Evolutionary conservation across 2,113 vertebrate genomes (phyloP).

Genomic region (Sapayoa aenigma): DNA sequence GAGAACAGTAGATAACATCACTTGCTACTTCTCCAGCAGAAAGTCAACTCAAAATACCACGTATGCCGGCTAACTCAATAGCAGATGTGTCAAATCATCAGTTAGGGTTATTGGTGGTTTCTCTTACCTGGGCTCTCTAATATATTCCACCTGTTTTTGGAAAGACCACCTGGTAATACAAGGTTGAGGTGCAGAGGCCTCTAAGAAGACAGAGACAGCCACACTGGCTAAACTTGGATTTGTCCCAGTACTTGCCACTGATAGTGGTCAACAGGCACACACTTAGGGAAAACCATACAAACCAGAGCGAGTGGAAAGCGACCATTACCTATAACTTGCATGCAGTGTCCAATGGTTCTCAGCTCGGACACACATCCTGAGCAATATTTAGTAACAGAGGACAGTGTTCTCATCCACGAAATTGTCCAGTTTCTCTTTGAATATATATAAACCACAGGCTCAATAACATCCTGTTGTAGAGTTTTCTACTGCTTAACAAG

Average conservation of each 20-base stretch:
- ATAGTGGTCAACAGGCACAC: not conserved
- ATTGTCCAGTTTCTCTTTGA: not conserved
- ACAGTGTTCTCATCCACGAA: not conserved
- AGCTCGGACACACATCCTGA: not conserved
- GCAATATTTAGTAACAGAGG: not conserved
- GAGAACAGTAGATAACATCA: not conserved
- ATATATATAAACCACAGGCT: not conserved
- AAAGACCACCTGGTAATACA: not conserved
- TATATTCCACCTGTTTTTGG: not conserved
- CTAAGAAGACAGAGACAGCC: not conserved
- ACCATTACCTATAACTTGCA: not conserved
- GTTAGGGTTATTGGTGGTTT: not conserved
- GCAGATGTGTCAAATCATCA: not conserved
- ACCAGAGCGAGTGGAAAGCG: fast-evolving
- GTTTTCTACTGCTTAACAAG: not conserved
- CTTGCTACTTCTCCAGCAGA: not conserved
- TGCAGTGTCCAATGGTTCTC: not conserved
- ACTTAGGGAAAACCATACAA: not conserved
- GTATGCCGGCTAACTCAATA: not conserved
- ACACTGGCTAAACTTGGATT: not conserved
- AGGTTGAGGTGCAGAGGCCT: not conserved
- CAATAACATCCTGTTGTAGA: not conserved
- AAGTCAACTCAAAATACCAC: not conserved
- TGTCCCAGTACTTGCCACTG: not conserved
- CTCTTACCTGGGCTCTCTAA: not conserved